Conservation (phyloP, 2,113 vertebrate genomes). For the Anser cygnoides region DNA sequence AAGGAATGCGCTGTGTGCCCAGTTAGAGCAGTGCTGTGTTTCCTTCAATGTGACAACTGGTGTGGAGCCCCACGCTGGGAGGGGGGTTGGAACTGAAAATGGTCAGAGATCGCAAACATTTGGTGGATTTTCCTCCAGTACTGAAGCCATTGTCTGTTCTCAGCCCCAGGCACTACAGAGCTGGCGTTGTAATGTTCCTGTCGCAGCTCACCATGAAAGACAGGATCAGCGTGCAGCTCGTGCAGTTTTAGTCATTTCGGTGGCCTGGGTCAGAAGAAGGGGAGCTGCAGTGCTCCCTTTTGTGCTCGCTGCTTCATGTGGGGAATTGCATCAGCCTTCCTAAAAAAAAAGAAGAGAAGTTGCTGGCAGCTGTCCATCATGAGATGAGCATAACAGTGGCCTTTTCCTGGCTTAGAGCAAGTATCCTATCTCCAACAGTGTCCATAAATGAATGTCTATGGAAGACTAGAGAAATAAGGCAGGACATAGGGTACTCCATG, state of each 20-base stretch:
- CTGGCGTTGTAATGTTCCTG: not conserved
- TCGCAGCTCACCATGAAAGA: not conserved
- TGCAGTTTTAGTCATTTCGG: not conserved
- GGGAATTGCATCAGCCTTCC: not conserved
- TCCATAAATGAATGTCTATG: not conserved
- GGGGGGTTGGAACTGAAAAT: not conserved
- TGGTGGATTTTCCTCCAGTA: not conserved
- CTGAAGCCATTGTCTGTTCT: not conserved
- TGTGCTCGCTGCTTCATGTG: not conserved
- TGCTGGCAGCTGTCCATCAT: not conserved
- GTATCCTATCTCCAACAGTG: not conserved
- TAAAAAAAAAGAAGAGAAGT: not conserved
- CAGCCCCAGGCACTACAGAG: not conserved
- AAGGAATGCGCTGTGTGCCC: not conserved
- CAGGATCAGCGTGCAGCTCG: not conserved
- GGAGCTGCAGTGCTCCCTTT: not conserved
- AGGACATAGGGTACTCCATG: not conserved
- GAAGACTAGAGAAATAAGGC: not conserved
- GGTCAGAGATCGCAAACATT: not conserved
- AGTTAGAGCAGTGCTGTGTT: not conserved
- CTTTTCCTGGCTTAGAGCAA: not conserved
- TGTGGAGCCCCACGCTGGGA: not conserved
- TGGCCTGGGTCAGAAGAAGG: not conserved
- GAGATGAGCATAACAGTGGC: not conserved
- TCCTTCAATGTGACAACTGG: not conserved